Conservation (phyloP, 1,140 invertebrate species). For the Lepidurus arcticus region DNA sequence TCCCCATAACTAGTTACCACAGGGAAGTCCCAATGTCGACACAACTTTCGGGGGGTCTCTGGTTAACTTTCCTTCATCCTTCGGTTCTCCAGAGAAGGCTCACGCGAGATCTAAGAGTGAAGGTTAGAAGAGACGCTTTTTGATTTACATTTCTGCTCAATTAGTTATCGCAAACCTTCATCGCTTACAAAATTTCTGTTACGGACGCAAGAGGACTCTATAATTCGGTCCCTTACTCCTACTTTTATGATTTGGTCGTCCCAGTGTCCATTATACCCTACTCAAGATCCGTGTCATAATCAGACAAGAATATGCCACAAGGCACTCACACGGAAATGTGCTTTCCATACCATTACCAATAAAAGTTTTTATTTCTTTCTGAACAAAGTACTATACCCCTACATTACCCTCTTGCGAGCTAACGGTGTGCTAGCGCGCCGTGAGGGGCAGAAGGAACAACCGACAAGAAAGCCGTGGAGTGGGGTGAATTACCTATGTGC, state of each 20-base stretch:
- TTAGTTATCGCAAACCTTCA: not conserved
- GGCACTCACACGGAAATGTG: not conserved
- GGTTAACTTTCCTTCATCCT: not conserved
- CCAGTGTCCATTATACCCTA: not conserved
- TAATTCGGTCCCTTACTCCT: not conserved
- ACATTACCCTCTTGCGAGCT: not conserved
- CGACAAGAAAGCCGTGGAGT: not conserved
- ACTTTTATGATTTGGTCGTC: not conserved
- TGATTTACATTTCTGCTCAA: not conserved
- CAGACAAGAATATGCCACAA: not conserved
- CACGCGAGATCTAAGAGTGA: not conserved
- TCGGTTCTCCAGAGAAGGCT: not conserved
- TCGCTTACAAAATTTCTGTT: not conserved
- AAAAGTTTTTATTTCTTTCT: not conserved
- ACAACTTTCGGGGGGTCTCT: not conserved
- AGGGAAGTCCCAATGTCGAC: slow-evolving; percentile 5
- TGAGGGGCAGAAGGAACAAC: not conserved
- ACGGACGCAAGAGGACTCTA: not conserved
- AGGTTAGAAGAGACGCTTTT: not conserved
- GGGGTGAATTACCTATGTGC: not conserved
- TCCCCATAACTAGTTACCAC: not conserved
- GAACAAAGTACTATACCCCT: not conserved
- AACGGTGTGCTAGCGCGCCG: not conserved
- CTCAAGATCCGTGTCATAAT: not conserved
- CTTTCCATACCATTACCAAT: not conserved